Percentiles rank a stretch among this genome's conserved stretches.
Conservation (phyloP, 2,888 invertebrate genomes). For the Baccha elongata region DNA sequence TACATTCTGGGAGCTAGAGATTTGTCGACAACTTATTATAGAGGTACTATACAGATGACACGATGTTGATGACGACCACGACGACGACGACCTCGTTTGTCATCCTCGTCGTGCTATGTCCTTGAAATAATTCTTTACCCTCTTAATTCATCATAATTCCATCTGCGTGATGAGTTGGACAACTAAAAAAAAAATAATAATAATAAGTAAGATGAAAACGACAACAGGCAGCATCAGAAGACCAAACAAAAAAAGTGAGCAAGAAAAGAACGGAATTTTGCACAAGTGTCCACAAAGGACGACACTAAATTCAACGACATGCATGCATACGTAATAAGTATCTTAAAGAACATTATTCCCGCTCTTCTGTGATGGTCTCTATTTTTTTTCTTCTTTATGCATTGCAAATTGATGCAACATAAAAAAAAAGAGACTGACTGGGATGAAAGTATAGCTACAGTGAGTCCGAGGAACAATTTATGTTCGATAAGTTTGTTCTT, state of each 20-base stretch:
- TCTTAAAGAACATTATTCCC: constrained; percentile 65
- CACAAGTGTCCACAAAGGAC: constrained; percentile 71
- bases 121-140: constrained; percentile 73
- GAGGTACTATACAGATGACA: constrained; percentile 2
- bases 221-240: constrained; percentile 4
- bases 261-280: constrained; percentile 42
- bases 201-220: constrained; percentile 22
- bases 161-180: constrained; percentile 70
- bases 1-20: constrained; percentile 21
- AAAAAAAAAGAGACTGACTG: neutral
- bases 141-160: constrained; percentile 73
- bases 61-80: constrained; percentile 13
- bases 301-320: constrained; percentile 71
- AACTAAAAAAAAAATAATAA: neutral
- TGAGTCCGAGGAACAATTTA: constrained; percentile 15
- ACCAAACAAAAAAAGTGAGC: constrained; percentile 8
- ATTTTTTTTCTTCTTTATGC: constrained; percentile 28
- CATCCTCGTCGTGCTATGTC: constrained; percentile 65
- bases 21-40: constrained; percentile 45
- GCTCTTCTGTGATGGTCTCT: constrained; percentile 39
- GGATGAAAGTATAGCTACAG: constrained; percentile 25
- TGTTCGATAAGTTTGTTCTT: too few species aligned
- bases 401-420: constrained; percentile 65
- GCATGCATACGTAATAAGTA: constrained; percentile 73
- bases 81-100: constrained; percentile 69